Evolutionary conservation across 2,113 vertebrate genomes (phyloP).

Genomic region (Sapayoa aenigma): DNA sequence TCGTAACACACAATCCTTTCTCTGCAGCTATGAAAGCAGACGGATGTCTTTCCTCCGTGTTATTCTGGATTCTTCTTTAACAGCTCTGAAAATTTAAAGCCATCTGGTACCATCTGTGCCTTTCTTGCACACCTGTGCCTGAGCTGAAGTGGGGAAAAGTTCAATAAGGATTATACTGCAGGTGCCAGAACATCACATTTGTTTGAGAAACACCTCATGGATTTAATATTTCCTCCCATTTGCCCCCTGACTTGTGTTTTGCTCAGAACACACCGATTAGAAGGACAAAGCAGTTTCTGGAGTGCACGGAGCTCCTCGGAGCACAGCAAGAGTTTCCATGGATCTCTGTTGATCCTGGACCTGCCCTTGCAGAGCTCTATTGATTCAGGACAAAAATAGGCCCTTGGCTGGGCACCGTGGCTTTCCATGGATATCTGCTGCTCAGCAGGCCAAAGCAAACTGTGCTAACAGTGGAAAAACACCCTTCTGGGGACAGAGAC

Average conservation of each 20-base stretch:
- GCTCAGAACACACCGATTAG: conserved; percentile 26
- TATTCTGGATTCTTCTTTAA: not conserved
- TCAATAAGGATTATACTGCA: not conserved
- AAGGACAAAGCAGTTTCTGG: conserved; percentile 48
- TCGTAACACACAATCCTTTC: not conserved
- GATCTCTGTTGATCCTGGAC: conserved; percentile 78
- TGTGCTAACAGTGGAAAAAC: conserved; percentile 29
- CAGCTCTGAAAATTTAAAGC: not conserved
- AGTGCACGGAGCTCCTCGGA: conserved; percentile 19
- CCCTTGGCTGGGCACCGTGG: conserved; percentile 52
- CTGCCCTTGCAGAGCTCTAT: conserved; percentile 48
- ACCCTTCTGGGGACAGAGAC: not conserved
- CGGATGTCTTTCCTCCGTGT: not conserved
- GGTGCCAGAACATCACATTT: not conserved
- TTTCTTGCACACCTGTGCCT: conserved; percentile 18
- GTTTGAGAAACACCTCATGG: not conserved
- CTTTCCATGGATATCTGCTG: conserved; percentile 69
- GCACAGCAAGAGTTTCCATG: conserved; percentile 70
- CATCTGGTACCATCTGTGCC: conserved; percentile 6
- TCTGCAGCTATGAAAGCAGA: not conserved
- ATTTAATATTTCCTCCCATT: not conserved
- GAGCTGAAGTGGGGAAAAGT: not conserved
- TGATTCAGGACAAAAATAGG: conserved; percentile 75
- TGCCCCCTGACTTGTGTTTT: not conserved
- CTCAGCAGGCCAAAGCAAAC: conserved; percentile 73